Base-by-base conservation (phyloP, 2,113 vertebrate genomes). In the Zosterops pallidus region DNA sequence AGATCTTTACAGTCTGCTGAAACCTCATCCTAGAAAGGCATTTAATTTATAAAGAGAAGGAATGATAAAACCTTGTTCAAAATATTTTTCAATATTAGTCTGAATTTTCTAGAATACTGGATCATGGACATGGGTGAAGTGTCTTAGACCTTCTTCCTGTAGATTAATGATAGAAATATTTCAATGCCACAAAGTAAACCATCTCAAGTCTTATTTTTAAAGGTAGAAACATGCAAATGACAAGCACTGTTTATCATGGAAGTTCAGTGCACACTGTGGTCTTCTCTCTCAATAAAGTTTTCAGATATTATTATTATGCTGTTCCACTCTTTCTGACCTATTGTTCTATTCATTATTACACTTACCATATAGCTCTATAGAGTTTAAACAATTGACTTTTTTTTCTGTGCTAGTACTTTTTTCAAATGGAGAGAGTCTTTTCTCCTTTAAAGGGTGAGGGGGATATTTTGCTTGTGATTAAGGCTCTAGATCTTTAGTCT, bases 401-500 rank as follows among this genome's bases (percentile, higher is more conserved):
- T 90, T 89, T 82, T 33, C 29, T 87, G 6, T 35, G 35, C 64
- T 60, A 64, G 26, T 31, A 68, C 35, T 35, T 35, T 35, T 35
- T 53, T 91, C 75, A 87, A 64, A 84, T 23, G 29, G 15, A 49
- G 11, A 24, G 5, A 2, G 13, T 59, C 42, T 76, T 82, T 86
- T 79, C 53, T 72, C 17, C 60, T 88, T 88, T 52, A 55, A 80
- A 87, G 46, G 44, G 21, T 70, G 31, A 56, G 63, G 50, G 42
- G 9, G 42, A 47, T 94, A 94, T 92, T 91, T 90, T 85, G 26
- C 37, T 87, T 91, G 63, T 67, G 82, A 95, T 95, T 77, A 90
- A 91, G 42, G 42, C 42, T 95, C 84, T 83, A 39, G 70, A 63
- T 90, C 59, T 91, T 94, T 57, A 93, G 75, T 72, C 87, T 91